A percentile compares a stretch with the other conserved stretches of the same genome.
Evolutionary conservation across 1,140 invertebrate species (phyloP).

Genomic region (Bombus confusus): DNA sequence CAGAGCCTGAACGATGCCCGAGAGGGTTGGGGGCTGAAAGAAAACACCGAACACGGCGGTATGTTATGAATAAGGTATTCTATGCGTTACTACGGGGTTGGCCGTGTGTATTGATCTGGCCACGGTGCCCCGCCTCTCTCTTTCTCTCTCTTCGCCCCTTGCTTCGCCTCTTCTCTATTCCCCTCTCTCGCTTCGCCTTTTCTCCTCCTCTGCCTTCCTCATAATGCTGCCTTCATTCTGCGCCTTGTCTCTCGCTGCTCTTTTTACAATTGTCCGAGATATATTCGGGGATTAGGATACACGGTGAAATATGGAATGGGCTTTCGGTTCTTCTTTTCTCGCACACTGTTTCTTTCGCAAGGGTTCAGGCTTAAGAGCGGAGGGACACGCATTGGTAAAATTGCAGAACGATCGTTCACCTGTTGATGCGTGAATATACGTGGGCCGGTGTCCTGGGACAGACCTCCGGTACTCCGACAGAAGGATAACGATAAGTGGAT

Average conservation of each 20-base stretch:
- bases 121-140: slow-evolving; percentile 63
- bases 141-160: slow-evolving; percentile 42
- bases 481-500: not conserved
- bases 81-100: slow-evolving; percentile 72
- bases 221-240: not conserved
- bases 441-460: slow-evolving; percentile 1
- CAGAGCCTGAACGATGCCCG: not conserved
- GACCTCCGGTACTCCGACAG: not conserved
- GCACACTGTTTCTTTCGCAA: too few species aligned
- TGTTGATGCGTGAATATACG: slow-evolving; percentile 65
- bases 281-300: slow-evolving; percentile 21
- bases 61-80: slow-evolving; percentile 74
- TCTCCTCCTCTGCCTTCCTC: not conserved
- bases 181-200: too few species aligned
- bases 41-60: slow-evolving; percentile 50
- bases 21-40: not conserved
- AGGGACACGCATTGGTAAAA: slow-evolving; percentile 30
- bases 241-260: not conserved
- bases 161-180: slow-evolving; percentile 27
- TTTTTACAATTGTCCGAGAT: not conserved
- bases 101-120: slow-evolving; percentile 75
- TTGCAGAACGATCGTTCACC: slow-evolving; percentile 59
- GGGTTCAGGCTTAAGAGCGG: not conserved
- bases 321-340: not conserved
- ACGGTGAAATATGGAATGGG: not conserved